phyloP scores from a whole-genome alignment of 2,113 vertebrate genomes.

The Silurus asotus region DNA sequence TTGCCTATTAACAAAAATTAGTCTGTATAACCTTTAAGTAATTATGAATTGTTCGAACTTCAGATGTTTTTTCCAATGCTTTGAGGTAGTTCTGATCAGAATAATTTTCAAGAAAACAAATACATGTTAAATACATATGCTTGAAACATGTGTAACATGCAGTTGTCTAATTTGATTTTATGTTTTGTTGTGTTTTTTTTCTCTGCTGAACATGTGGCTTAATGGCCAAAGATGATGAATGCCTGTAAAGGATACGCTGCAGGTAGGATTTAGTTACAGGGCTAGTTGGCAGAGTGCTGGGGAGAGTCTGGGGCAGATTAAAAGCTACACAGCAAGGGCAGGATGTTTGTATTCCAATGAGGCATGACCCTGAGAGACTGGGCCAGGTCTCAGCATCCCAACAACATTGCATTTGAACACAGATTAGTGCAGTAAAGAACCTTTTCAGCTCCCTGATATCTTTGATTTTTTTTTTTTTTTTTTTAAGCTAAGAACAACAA shows the following conservation, averaged over 20 bases:
- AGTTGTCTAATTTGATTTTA: constrained; percentile 51
- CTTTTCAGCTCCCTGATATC: constrained; percentile 24
- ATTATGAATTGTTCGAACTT: neutral
- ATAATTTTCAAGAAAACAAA: constrained; percentile 17
- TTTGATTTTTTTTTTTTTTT: constrained; percentile 18
- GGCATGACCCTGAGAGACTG: constrained; percentile 74
- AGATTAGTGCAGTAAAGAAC: constrained; percentile 48
- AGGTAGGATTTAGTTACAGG: constrained; percentile 82
- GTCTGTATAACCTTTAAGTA: constrained; percentile 49
- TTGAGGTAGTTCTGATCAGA: constrained; percentile 1
- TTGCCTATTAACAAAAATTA: constrained; percentile 45
- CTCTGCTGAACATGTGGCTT: constrained; percentile 67
- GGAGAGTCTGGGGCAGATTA: constrained; percentile 64
- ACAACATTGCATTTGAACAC: constrained; percentile 62
- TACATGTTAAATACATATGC: neutral
- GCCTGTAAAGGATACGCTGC: constrained; percentile 80
- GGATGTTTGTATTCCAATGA: constrained; percentile 83
- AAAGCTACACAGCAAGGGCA: constrained; percentile 68
- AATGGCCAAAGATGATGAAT: constrained; percentile 83
- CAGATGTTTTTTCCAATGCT: neutral
- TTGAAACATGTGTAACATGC: constrained; percentile 4
- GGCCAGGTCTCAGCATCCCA: constrained; percentile 67
- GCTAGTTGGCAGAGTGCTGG: constrained; percentile 67
- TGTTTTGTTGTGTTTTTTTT: constrained; percentile 58
- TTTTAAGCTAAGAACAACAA: constrained; percentile 6